Conservation (phyloP, 2,888 invertebrate species). For the Drosophila crucigera region DNA sequence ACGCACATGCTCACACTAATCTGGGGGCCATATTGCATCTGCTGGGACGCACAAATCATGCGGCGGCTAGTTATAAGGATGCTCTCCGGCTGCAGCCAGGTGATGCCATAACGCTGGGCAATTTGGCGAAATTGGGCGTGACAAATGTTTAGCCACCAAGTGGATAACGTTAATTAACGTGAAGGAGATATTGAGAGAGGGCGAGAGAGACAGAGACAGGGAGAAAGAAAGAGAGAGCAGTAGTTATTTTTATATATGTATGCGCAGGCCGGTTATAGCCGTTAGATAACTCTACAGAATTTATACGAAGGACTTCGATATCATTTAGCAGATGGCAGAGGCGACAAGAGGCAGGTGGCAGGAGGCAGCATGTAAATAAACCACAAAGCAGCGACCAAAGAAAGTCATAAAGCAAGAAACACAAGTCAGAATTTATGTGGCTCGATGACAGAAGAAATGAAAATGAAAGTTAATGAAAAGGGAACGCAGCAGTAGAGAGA, state of each 20-base stretch:
- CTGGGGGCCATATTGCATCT: conserved; percentile 97
- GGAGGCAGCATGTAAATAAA: conserved; percentile 70
- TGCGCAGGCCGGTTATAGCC: conserved; percentile 33
- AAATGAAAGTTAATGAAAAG: conserved; percentile 9
- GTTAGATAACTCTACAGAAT: conserved; percentile 80
- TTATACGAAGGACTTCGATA: conserved; percentile 80
- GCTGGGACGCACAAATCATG: conserved; percentile 95
- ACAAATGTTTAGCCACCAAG: conserved; percentile 76
- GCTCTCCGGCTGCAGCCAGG: conserved; percentile 95
- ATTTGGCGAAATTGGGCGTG: conserved; percentile 90
- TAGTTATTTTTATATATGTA: conserved; percentile 78
- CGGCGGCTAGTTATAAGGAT: conserved; percentile 93
- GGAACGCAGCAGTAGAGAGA: conserved; percentile 38
- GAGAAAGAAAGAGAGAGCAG: conserved; percentile 23
- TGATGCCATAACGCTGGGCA: conserved; percentile 94
- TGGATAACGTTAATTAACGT: conserved; percentile 69
- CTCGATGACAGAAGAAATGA: background rate
- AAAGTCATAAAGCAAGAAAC: conserved; percentile 39
- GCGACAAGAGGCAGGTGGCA: conserved; percentile 18
- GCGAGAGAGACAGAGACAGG: conserved; percentile 8
- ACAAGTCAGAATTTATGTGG: conserved; percentile 22
- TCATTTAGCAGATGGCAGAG: conserved; percentile 62
- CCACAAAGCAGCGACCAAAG: conserved; percentile 71
- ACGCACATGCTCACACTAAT: conserved; percentile 96
- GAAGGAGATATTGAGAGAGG: background rate